Evolutionary conservation across 2,113 vertebrate species (phyloP).

Genomic region (Oncorhynchus mykiss): DNA sequence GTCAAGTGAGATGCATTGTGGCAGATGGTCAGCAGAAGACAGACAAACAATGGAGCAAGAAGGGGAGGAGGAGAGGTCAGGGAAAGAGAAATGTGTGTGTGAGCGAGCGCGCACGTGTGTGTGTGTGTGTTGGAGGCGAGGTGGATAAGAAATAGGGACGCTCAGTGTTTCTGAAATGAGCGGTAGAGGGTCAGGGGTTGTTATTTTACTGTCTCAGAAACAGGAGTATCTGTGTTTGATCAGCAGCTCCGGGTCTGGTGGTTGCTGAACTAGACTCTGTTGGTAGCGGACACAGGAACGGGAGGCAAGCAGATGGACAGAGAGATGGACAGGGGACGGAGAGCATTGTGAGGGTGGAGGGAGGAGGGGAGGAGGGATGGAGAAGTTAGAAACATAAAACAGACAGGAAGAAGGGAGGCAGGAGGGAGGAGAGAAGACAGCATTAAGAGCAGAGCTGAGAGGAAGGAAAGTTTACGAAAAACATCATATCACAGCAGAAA

Average conservation of each 20-base stretch:
- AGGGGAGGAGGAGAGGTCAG: background rate
- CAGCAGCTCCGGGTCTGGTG: slow-evolving; percentile 71
- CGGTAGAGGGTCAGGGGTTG: background rate
- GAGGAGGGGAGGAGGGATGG: slow-evolving; percentile 19
- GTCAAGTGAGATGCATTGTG: slow-evolving; percentile 28
- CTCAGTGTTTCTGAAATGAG: slow-evolving; percentile 55
- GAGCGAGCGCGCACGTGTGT: slow-evolving; percentile 20
- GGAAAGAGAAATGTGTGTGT: slow-evolving; percentile 6
- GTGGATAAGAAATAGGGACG: background rate
- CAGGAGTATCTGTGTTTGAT: slow-evolving; percentile 79
- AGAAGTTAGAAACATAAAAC: background rate
- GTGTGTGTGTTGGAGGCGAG: background rate
- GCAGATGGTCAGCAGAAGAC: slow-evolving; percentile 43
- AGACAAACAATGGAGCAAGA: slow-evolving; percentile 18
- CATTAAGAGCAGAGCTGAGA: background rate
- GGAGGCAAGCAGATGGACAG: slow-evolving; percentile 21
- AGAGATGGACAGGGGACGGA: background rate
- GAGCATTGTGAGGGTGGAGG: background rate
- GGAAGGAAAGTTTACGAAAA: background rate
- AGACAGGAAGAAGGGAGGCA: background rate
- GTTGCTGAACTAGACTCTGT: slow-evolving; percentile 76
- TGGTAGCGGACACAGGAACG: slow-evolving; percentile 43
- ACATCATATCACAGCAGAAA: background rate
- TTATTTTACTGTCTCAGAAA: slow-evolving; percentile 61
- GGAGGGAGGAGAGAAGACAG: background rate